These are phyloP conservation scores for Penaeus chinensis DNA, from an alignment of 1,140 invertebrate genomes.

Conservation along the genomic window DNA sequence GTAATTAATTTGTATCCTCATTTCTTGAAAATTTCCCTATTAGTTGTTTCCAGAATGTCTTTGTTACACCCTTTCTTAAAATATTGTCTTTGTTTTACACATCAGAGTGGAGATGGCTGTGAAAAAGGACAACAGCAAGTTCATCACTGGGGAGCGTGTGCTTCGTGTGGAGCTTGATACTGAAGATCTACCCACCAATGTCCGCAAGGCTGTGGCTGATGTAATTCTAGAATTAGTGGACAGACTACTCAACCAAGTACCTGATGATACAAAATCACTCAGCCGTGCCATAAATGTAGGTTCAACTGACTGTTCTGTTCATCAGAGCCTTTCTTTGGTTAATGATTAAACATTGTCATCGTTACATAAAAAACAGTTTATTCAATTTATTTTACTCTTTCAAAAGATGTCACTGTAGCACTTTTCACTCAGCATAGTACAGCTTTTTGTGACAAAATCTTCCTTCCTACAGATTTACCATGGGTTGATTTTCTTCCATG, in stretches of 20 bases:
- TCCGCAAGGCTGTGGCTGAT: constrained; percentile 42
- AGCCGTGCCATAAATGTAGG: constrained; percentile 49
- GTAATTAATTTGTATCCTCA: too few species aligned
- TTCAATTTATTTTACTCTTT: too few species aligned
- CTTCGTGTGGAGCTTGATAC: constrained; percentile 37
- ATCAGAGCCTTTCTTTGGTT: background rate
- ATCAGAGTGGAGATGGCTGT: constrained; percentile 58
- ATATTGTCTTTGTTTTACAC: too few species aligned
- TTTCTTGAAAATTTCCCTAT: too few species aligned
- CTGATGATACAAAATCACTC: constrained; percentile 59
- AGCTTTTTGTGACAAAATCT: too few species aligned
- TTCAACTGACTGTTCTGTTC: background rate
- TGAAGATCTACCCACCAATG: constrained; percentile 44
- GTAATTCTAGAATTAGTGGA: constrained; percentile 46
- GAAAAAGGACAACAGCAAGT: constrained; percentile 37
- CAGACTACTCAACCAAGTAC: constrained; percentile 30
- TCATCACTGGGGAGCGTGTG: constrained; percentile 23
- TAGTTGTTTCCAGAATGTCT: too few species aligned
- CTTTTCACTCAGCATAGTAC: background rate
- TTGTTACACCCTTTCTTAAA: too few species aligned
- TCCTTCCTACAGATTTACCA: constrained; percentile 46
- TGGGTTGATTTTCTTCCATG: constrained; percentile 52
- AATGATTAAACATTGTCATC: background rate
- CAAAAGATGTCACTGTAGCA: too few species aligned
- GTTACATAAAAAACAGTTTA: background rate